Conservation (phyloP, 2,113 vertebrate genomes). For the Cinclus cinclus region DNA sequence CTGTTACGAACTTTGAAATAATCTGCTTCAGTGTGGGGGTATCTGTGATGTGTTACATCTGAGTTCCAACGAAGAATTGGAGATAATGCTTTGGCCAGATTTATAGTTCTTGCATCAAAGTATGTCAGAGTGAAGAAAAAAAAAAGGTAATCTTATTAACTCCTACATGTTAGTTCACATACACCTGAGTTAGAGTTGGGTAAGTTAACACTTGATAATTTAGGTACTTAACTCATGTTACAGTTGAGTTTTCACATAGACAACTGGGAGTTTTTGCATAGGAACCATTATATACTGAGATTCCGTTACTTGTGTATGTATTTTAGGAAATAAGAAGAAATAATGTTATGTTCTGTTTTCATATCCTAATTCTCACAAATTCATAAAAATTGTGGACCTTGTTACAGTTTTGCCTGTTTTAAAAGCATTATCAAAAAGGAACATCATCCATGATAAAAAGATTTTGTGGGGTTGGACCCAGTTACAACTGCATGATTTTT, state of each 20-base stretch:
- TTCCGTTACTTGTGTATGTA: neutral
- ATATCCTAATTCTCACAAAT: neutral
- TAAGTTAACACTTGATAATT: neutral
- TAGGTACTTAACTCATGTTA: neutral
- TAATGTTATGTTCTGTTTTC: neutral
- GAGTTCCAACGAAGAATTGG: neutral
- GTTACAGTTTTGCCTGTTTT: neutral
- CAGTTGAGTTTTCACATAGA: neutral
- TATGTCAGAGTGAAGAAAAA: neutral
- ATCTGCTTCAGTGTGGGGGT: neutral
- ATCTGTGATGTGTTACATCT: neutral
- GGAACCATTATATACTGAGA: neutral
- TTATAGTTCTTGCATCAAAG: neutral
- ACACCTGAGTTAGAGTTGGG: neutral
- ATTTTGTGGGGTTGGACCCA: neutral
- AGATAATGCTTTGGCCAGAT: neutral
- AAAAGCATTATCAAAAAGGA: neutral
- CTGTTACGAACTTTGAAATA: neutral
- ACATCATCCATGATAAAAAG: neutral
- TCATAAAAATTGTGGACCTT: neutral
- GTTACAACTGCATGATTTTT: neutral
- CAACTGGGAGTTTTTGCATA: neutral
- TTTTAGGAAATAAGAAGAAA: neutral
- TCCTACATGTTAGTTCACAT: neutral
- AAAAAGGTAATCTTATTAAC: neutral